These are phyloP conservation scores for Gopherus evgoodei DNA, from an alignment of 2,113 vertebrate genomes.

Conservation along the genomic window DNA sequence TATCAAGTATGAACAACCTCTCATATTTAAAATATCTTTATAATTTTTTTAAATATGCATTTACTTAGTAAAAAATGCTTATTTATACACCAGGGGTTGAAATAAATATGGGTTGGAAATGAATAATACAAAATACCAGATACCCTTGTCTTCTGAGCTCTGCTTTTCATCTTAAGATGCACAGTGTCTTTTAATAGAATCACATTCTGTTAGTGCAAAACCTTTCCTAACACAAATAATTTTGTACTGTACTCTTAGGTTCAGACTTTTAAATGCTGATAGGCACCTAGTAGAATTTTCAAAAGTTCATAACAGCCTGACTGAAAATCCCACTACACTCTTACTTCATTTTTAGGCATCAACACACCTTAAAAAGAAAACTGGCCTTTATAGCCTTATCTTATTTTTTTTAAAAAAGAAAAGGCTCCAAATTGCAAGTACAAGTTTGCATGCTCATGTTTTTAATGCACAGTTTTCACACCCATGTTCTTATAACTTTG, in stretches of 20 bases:
- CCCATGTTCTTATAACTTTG: background rate
- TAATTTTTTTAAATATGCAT: background rate
- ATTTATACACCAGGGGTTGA: background rate
- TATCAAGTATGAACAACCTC: constrained; percentile 24
- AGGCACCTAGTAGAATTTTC: background rate
- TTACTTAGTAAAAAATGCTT: background rate
- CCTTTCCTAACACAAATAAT: background rate
- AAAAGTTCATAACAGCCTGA: background rate
- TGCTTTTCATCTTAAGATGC: background rate
- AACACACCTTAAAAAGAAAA: background rate
- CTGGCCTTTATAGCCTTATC: background rate
- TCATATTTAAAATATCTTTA: background rate
- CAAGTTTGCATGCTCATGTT: background rate
- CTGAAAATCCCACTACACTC: too few relatives aligned
- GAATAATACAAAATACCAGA: background rate
- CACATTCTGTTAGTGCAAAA: background rate
- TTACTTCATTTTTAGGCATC: background rate
- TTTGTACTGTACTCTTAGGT: background rate
- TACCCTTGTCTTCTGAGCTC: background rate
- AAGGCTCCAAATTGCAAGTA: background rate
- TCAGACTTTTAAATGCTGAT: background rate
- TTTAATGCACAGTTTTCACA: background rate
- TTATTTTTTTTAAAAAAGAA: background rate
- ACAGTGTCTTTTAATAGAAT: background rate
- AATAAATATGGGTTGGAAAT: background rate